Evolutionary conservation across 1,140 invertebrate species (phyloP), one percentile per base, ranked within the genome.

Genomic region (Drosophila burlai): DNA sequence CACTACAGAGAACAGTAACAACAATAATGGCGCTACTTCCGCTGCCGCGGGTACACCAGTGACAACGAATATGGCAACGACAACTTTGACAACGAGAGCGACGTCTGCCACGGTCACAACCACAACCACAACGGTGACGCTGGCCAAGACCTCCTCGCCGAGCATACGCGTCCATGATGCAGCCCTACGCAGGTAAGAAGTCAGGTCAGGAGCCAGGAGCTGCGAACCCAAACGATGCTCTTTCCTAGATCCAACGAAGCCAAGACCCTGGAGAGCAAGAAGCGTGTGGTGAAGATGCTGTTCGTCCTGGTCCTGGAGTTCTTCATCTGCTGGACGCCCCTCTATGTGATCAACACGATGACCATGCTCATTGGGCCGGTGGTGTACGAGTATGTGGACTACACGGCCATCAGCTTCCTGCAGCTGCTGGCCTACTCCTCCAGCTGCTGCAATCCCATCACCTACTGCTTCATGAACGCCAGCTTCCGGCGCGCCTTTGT

Each of bases 391-490:
- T 94, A 95, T 64, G 94, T 97, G n/a, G 96, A 96, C 2, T 95
- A 95, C n/a, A 95, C 95, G 16, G 96, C 96, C 13, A 95, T 98
- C 15, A 95, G 96, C 1, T 94, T 96, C 2, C 94, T 98, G 1
- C 97, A 98, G 60, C 94, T 98, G 4, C 92, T 99, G 54, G 96
- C 97, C 2, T 99, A 98, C 90, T 94, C 96, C 38, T 97, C 97
- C 3, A 97, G 96, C 0, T 98, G 97, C 87, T 97, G 97, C 90
- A 98, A 98, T 93, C 97, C 97, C 0, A 97, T 98, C 82, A 98
- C 97, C 0, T 98, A 98, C 91, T 98, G 97, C 93, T 98, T 98
- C 94, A 98, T 98, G 97, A 98, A 98, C 92, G 98, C 93, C 94
- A 97, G 45, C 95, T 96, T 76, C 95, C 96, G 1, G 18, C 95